These are phyloP conservation scores for Meteorus cinctellus DNA, from an alignment of 2,888 invertebrate genomes.

Conservation along the genomic window DNA sequence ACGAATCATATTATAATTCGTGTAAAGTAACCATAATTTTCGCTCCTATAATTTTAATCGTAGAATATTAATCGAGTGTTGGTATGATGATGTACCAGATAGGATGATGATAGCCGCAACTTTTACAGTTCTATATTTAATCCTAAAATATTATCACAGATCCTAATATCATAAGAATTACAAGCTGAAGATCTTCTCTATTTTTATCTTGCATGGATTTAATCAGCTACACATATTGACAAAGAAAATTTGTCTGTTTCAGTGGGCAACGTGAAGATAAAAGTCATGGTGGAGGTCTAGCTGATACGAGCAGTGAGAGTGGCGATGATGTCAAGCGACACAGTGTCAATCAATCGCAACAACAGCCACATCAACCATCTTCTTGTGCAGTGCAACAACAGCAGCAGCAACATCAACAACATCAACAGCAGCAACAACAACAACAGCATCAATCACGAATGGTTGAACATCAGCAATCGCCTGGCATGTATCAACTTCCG, in stretches of 20 bases:
- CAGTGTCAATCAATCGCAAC: slow-evolving; percentile 56
- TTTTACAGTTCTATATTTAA: too few species aligned
- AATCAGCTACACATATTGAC: not conserved
- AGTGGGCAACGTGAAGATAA: slow-evolving; percentile 71
- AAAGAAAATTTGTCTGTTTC: slow-evolving; percentile 36
- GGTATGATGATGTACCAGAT: too few species aligned
- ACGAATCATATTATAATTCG: too few species aligned
- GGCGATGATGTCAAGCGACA: slow-evolving; percentile 69
- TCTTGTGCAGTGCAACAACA: slow-evolving; percentile 58
- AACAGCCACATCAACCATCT: slow-evolving; percentile 54
- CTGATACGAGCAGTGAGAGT: slow-evolving; percentile 70
- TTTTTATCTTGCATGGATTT: too few species aligned
- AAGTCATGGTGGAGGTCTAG: slow-evolving; percentile 63
- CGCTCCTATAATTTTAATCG: too few species aligned
- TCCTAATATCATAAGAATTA: too few species aligned
- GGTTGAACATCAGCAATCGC: slow-evolving; percentile 64
- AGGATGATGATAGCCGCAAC: too few species aligned
- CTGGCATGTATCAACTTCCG: slow-evolving; percentile 69
- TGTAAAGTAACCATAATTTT: too few species aligned
- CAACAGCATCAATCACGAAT: slow-evolving; percentile 59
- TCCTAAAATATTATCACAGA: too few species aligned
- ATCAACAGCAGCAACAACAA: slow-evolving; percentile 52
- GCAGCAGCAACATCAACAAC: slow-evolving; percentile 56
- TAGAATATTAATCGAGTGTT: too few species aligned
- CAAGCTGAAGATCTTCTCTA: too few species aligned